Evolutionary conservation across 2,888 invertebrate genomes (phyloP).

Genomic region (Cosmia pyralina): DNA sequence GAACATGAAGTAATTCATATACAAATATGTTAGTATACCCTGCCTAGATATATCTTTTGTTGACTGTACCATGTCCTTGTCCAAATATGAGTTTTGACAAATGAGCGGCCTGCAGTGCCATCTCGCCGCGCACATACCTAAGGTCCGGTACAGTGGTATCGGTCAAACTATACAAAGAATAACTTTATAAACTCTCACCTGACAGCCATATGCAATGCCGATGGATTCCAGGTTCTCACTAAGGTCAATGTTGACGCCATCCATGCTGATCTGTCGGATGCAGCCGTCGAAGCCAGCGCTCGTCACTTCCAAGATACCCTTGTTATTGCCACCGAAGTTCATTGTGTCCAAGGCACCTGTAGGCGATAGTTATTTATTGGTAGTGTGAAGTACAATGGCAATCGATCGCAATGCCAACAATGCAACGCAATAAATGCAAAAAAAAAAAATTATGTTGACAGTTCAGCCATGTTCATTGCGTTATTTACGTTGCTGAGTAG

Average conservation of each 20-base stretch:
- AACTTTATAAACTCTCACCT: constrained; percentile 70
- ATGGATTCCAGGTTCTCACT: constrained; percentile 94
- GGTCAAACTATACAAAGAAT: no score
- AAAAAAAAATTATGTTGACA: no score
- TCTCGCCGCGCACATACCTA: no score
- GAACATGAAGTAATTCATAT: no score
- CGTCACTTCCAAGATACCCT: constrained; percentile 92
- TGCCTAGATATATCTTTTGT: no score
- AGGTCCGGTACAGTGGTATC: no score
- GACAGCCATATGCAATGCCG: constrained; percentile 97
- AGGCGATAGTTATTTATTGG: neutral
- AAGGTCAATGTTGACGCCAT: constrained; percentile 94
- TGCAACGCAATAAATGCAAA: no score
- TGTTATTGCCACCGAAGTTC: constrained; percentile 96
- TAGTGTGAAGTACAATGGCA: neutral
- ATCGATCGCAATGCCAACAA: neutral
- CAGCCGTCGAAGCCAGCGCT: constrained; percentile 97
- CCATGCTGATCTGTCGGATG: constrained; percentile 95
- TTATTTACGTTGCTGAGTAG: neutral
- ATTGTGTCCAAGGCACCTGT: constrained; percentile 92
- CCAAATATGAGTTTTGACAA: no score
- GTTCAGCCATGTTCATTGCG: neutral
- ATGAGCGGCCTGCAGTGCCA: no score
- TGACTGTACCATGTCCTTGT: no score
- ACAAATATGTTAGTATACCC: no score